These are phyloP conservation scores for Hippocampus kuda DNA, from an alignment of 2,797 vertebrate genomes.

Conservation along the genomic window DNA sequence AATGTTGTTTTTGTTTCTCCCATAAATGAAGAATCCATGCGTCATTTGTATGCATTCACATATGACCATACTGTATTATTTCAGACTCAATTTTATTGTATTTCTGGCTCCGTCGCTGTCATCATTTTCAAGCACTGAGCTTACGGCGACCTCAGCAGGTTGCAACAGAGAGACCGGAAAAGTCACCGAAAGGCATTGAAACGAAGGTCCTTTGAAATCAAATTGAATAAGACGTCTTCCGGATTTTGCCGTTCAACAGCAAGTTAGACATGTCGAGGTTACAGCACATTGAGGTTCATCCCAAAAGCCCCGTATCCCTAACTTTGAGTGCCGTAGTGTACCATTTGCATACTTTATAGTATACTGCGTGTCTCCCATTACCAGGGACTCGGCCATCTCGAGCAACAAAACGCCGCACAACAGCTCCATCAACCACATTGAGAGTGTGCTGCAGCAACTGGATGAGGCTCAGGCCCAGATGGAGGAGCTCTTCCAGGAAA, in stretches of 20 bases:
- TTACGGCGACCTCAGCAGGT: too few species aligned
- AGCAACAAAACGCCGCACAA: slow-evolving; percentile 98
- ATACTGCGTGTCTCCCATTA: slow-evolving; percentile 21
- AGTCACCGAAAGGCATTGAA: too few species aligned
- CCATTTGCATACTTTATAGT: not conserved
- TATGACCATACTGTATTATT: not conserved
- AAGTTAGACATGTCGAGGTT: too few species aligned
- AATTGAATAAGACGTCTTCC: too few species aligned
- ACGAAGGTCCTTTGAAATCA: too few species aligned
- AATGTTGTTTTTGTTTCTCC: not conserved
- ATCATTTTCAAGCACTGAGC: too few species aligned
- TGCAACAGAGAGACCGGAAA: too few species aligned
- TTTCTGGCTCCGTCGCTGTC: too few species aligned
- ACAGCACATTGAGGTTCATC: too few species aligned
- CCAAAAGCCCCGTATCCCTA: too few species aligned
- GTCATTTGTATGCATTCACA: not conserved
- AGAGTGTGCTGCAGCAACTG: slow-evolving; percentile 96
- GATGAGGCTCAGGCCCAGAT: slow-evolving; percentile 98
- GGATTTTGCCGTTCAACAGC: too few species aligned
- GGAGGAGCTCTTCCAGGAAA: slow-evolving; percentile 98
- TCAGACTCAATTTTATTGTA: too few species aligned
- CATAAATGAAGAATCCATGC: not conserved
- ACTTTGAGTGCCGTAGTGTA: not conserved
- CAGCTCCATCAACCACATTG: slow-evolving; percentile 98
- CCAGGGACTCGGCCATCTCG: slow-evolving; percentile 94